Base-by-base conservation (phyloP, 2,888 invertebrate species). In the Cataglyphis cursor region DNA sequence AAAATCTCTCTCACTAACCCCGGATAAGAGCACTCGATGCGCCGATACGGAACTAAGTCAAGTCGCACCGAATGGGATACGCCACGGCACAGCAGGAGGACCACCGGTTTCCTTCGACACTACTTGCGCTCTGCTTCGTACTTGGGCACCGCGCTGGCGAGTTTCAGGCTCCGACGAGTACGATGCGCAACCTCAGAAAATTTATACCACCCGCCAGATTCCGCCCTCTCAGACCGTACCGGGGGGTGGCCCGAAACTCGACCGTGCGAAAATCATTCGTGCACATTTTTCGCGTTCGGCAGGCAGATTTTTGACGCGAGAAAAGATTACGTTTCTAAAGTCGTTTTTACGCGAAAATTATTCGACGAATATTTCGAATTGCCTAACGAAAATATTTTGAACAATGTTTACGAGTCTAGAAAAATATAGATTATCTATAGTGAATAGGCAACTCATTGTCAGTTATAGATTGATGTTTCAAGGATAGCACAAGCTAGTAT, bases 181-280 rank as follows among this genome's bases (percentile, higher is more conserved):
- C 87, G 88, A 83, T 91, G 92, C 92, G 92, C 92, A 91, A 92
- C 90, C 91, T 92, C 92, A 85, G 92, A 87, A 88, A 92, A 92
- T 91, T 92, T 90, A 90, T 91, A 90, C 85, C 84, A 88, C 85
- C 87, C 85, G 51, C 70, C 78, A 64, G 54, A 73, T 74, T 54
- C 81, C 83, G 35, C 62, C 81, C 44, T 31, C 73, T 54, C 62
- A n/a, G 6, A 61, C 24, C 10, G 48, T 28, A 12, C 57, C 28
- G 28, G 28, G 51, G 78, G 54, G 10, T 57, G 59, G 21, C 18
- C 44, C 59, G 28, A 80, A 44, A 35, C 28, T 57, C 41, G 12
- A 6, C 75, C 54, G 48, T 10, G 54, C 68, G 41, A 80, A 82
- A 84, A 68, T 81, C 66, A n/a, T 51, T 51, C n/a, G 51, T n/a